A percentile compares a stretch with the other conserved stretches of the same genome.
Conservation (phyloP, 2,888 invertebrate species). For the Epistrophe grossulariae region DNA sequence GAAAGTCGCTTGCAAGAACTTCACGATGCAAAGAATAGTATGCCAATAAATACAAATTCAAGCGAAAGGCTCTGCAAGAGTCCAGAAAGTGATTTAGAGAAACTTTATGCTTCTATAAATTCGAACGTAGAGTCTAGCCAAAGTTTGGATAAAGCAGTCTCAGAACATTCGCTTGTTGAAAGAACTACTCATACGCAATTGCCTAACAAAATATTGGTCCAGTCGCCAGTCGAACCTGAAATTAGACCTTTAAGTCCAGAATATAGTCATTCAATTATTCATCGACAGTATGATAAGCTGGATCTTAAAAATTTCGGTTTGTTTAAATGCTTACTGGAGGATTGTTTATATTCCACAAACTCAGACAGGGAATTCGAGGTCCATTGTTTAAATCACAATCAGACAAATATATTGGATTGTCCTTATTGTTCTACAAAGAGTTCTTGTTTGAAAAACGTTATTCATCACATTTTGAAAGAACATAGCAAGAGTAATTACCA, state of each 20-base stretch:
- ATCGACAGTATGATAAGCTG: constrained; percentile 64
- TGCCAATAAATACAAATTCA: background rate
- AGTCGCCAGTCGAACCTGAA: background rate
- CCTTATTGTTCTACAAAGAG: constrained; percentile 41
- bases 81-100: background rate
- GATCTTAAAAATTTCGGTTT: constrained; percentile 75
- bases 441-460: background rate
- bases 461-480: constrained; percentile 33
- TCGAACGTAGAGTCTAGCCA: background rate
- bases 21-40: background rate
- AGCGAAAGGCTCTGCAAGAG: background rate
- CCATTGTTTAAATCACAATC: constrained; percentile 60
- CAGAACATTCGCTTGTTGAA: background rate
- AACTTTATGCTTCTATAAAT: background rate
- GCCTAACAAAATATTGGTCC: background rate
- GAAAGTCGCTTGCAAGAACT: background rate
- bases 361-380: constrained; percentile 56
- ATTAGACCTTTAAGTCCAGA: background rate
- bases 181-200: background rate
- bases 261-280: constrained; percentile 19
- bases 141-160: background rate
- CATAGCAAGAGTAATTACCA: constrained; percentile 56
- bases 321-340: constrained; percentile 77
- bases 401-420: constrained; percentile 1
- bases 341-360: constrained; percentile 78